Evolutionary conservation across 2,888 invertebrate genomes (phyloP).

Genomic region (Caenorhabditis wallacei): DNA sequence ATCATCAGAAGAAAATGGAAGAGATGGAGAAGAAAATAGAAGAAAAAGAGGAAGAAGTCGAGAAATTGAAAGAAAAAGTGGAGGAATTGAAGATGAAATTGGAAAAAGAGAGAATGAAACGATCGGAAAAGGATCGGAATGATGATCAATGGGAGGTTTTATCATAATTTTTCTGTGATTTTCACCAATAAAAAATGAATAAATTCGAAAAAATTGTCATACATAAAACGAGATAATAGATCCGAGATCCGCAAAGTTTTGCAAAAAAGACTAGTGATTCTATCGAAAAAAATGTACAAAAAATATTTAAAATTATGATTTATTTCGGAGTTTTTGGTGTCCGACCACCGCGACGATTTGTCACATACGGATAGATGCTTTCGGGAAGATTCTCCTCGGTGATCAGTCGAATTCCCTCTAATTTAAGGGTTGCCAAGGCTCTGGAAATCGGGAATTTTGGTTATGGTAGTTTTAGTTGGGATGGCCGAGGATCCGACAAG

Average conservation of each 20-base stretch:
- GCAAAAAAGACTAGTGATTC: not conserved
- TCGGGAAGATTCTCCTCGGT: constrained; percentile 58
- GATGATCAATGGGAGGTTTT: constrained; percentile 28
- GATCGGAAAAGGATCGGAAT: not conserved
- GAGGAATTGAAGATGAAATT: constrained; percentile 1
- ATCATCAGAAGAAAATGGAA: constrained; percentile 7
- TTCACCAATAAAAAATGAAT: not conserved
- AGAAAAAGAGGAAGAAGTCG: not conserved
- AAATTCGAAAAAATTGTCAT: not conserved
- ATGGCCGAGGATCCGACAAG: too few relatives aligned
- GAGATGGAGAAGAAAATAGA: not conserved
- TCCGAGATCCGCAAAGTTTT: not conserved
- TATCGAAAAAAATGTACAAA: too few relatives aligned
- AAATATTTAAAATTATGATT: not conserved
- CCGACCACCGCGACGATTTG: constrained; percentile 51
- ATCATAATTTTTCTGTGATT: constrained; percentile 2
- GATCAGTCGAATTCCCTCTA: constrained; percentile 60
- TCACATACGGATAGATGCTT: constrained; percentile 49
- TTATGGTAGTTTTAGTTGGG: too few relatives aligned
- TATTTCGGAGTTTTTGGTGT: constrained; percentile 66
- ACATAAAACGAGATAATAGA: too few relatives aligned
- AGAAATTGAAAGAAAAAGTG: constrained; percentile 15
- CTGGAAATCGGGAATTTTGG: constrained; percentile 23
- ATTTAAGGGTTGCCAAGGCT: constrained; percentile 45
- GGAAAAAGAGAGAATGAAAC: constrained; percentile 1